Conservation (phyloP, 2,797 vertebrate species). For the Ispidina picta region DNA sequence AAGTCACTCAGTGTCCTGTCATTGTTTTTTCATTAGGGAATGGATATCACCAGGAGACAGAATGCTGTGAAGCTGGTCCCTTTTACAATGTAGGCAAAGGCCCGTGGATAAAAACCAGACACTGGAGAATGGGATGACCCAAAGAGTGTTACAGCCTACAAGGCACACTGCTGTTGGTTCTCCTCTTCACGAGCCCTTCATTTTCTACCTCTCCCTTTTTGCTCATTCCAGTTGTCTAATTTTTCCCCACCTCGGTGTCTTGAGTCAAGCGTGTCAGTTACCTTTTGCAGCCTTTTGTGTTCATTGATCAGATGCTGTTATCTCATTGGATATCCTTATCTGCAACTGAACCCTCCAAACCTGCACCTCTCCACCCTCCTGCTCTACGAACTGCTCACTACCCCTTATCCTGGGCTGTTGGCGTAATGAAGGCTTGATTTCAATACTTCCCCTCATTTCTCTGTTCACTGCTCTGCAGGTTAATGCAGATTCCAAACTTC, state of each 20-base stretch:
- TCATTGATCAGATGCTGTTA: conserved; percentile 51
- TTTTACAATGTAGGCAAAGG: background rate
- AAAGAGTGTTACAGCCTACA: background rate
- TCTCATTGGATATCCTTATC: conserved; percentile 39
- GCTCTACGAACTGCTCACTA: conserved; percentile 20
- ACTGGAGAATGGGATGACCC: background rate
- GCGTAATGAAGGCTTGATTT: conserved; percentile 88
- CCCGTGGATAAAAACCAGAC: background rate
- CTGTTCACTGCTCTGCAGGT: conserved; percentile 84
- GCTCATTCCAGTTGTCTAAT: background rate
- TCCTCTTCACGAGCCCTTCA: background rate
- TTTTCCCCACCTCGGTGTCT: background rate
- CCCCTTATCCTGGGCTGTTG: conserved; percentile 77
- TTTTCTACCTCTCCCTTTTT: background rate
- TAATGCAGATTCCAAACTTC: conserved; percentile 91
- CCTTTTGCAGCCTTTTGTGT: conserved; percentile 40
- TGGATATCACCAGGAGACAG: background rate
- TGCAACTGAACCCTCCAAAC: conserved; percentile 54
- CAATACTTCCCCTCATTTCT: conserved; percentile 82
- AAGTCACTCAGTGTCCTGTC: background rate
- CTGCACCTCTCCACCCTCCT: background rate
- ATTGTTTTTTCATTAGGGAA: background rate
- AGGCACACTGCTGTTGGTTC: rapidly evolving
- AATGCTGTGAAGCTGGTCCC: background rate
- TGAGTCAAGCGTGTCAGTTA: background rate